Base-by-base conservation (phyloP, 2,888 invertebrate genomes). In the Scaptomyza reducta region DNA sequence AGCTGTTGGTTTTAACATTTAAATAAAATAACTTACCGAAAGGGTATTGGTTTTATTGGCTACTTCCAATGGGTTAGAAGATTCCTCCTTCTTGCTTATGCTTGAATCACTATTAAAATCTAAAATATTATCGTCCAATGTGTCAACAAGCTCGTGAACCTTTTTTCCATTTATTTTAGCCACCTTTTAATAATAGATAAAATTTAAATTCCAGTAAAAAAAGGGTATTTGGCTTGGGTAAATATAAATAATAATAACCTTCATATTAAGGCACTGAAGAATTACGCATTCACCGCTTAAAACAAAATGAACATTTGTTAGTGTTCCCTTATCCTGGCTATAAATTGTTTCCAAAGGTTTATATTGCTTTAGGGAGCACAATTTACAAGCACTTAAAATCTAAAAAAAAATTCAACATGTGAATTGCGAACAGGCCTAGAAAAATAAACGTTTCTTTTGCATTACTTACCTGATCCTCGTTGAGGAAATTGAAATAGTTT, bases 251-350 rank as follows among this genome's bases (percentile, higher is more conserved):
- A 61, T 14, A 38, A 6, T 6, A 58, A 89, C 91, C 74, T 79
- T 73, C 46, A 90, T 80, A 69, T 89, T 88, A 0, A 92, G 76
- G 54, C 89, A 90, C 59, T 92, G 92, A 10, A 92, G 72, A 27
- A 92, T 91, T 68, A 89, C 86, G 51, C 91, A 91, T 61, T 91
- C 87, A 1, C 92, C 92, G 69, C 90, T 91, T 7, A 92, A 69
- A 3, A 92, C 89, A 67, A 92, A 92, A 60, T 90, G 86, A 0
- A 90, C 91, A 64, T 84, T 89, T 55, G 89, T 88, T 2, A 90
- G 51, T 0, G 84, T 76, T 25, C 89, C 90, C 42, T 74, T 82
- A 38, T 91, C 91, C 14, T 89, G 88, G 10, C 77, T 77, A 61
- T 83, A 90, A 29, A 92, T 90, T 10, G 88, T 89, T 40, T 91